A percentile compares a stretch with the other conserved stretches of the same genome.
These are phyloP conservation scores for Monomorium pharaonis DNA, from an alignment of 1,140 invertebrate species.

Conservation along the genomic window DNA sequence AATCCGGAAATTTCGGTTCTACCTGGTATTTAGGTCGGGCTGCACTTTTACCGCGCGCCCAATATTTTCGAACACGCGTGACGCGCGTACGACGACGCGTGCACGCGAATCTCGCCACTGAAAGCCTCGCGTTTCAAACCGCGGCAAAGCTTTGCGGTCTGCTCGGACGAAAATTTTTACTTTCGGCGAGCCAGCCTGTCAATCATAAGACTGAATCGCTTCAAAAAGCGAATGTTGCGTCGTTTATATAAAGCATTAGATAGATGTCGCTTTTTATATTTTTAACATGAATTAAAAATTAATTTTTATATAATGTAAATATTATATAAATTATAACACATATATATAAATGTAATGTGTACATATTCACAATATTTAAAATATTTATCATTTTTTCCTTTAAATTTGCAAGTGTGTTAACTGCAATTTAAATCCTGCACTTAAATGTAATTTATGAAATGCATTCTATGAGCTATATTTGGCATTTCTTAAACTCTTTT, in stretches of 20 bases:
- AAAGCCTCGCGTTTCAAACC: conserved; percentile 37
- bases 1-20: conserved; percentile 50
- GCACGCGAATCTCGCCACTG: conserved; percentile 11
- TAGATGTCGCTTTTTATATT: neutral
- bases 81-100: conserved; percentile 25
- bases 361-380: neutral
- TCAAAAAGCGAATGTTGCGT: neutral
- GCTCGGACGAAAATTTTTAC: conserved; percentile 27
- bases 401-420: neutral
- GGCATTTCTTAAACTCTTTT: too few species aligned
- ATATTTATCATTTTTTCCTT: neutral
- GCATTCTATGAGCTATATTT: neutral
- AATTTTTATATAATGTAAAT: neutral
- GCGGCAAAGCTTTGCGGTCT: conserved; percentile 26
- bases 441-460: neutral
- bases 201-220: conserved; percentile 28
- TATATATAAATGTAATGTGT: neutral
- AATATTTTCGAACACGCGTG: conserved; percentile 39
- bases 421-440: neutral
- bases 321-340: neutral
- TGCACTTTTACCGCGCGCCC: conserved; percentile 33
- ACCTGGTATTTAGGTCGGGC: conserved; percentile 46
- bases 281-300: neutral
- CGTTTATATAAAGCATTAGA: neutral
- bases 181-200: conserved; percentile 13